phyloP scores from a whole-genome alignment of 2,113 vertebrate species.

The Ranitomeya variabilis region DNA sequence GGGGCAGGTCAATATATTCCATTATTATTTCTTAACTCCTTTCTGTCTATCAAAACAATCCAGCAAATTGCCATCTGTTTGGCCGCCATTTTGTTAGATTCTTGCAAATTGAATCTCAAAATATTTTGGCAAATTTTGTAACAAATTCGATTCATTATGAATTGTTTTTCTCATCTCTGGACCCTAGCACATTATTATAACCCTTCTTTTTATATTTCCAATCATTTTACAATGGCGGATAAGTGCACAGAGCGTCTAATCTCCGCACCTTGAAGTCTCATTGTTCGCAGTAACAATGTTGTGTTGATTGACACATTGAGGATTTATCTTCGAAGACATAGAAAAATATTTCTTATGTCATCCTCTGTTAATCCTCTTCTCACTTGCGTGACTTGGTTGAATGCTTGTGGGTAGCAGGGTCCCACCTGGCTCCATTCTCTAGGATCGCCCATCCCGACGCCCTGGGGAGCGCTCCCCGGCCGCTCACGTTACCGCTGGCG shows the following conservation, averaged over 20 bases:
- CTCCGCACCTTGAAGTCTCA: neutral
- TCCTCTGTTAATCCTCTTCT: conserved; percentile 25
- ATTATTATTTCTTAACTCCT: no score
- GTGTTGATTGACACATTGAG: neutral
- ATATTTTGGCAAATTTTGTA: no score
- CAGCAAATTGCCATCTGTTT: no score
- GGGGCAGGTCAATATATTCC: no score
- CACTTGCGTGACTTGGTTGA: conserved; percentile 21
- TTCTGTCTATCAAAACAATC: no score
- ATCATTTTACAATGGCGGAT: neutral
- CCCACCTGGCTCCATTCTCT: conserved; percentile 20
- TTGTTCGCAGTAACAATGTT: neutral
- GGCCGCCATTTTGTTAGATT: no score
- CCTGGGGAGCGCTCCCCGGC: neutral
- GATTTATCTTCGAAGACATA: neutral
- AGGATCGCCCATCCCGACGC: conserved; percentile 3
- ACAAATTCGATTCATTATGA: no score
- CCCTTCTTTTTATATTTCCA: no score
- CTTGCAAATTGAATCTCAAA: no score
- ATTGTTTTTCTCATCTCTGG: no score
- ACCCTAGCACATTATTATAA: neutral
- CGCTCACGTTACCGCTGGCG: neutral
- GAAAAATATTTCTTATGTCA: conserved; percentile 10
- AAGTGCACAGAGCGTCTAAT: neutral
- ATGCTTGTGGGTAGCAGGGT: neutral